These are phyloP conservation scores for Huso huso DNA, from an alignment of 2,797 vertebrate genomes.

Conservation along the genomic window DNA sequence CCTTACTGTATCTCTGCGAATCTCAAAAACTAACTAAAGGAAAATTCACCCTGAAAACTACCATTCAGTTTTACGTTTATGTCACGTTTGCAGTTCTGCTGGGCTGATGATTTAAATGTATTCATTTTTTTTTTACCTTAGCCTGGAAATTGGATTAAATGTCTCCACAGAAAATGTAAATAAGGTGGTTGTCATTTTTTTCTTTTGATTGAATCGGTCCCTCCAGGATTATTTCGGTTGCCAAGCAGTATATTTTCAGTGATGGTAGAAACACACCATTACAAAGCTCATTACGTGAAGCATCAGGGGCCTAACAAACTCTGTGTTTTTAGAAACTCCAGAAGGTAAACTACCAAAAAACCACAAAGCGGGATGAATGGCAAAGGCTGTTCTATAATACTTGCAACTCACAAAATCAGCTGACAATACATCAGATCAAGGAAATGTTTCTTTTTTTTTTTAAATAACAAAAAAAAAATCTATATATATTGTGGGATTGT, in stretches of 20 bases:
- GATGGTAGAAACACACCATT: conserved; percentile 1
- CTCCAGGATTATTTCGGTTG: too few species aligned
- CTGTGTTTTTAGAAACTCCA: conserved; percentile 32
- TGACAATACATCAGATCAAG: conserved; percentile 35
- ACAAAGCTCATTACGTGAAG: conserved; percentile 14
- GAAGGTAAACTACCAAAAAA: conserved; percentile 41
- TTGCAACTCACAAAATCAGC: conserved; percentile 34
- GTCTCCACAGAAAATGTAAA: too few species aligned
- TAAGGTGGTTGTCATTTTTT: too few species aligned
- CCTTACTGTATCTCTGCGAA: too few species aligned
- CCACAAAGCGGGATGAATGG: conserved; percentile 21
- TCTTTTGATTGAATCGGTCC: too few species aligned
- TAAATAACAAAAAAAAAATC: conserved; percentile 22
- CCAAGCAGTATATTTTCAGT: not conserved
- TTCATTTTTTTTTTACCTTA: too few species aligned
- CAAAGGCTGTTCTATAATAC: conserved; percentile 36
- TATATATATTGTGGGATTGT: conserved; percentile 59
- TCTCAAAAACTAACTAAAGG: too few species aligned
- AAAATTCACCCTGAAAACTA: too few species aligned
- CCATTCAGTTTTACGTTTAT: too few species aligned
- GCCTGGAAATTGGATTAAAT: too few species aligned
- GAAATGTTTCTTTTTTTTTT: conserved; percentile 42
- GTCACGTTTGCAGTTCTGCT: too few species aligned
- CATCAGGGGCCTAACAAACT: conserved; percentile 21
- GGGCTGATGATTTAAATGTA: too few species aligned